These are phyloP conservation scores for Brachypalpus laphriformis DNA, from an alignment of 2,888 invertebrate species.

Conservation along the genomic window DNA sequence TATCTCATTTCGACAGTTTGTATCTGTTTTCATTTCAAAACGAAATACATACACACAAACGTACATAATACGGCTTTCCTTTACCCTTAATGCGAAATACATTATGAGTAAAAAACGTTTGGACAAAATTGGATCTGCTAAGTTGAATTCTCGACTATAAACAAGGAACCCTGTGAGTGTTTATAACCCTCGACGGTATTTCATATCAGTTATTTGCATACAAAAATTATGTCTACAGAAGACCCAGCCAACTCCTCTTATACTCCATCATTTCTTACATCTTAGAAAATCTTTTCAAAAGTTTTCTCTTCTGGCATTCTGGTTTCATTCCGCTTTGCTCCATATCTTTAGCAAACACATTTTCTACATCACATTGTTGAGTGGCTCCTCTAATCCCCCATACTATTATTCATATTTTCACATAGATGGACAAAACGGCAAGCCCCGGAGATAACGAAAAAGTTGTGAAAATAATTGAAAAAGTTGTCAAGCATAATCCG, in stretches of 20 bases:
- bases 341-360: conserved; percentile 7
- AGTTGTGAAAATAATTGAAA: conserved; percentile 47
- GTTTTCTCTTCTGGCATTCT: background rate
- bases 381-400: background rate
- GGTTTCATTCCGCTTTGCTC: background rate
- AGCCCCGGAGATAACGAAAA: conserved; percentile 6
- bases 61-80: too few relatives aligned
- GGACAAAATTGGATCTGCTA: too few relatives aligned
- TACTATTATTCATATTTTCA: background rate
- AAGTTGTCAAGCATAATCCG: conserved; percentile 33
- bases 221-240: background rate
- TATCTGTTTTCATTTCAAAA: too few relatives aligned
- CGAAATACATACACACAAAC: too few relatives aligned
- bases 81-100: too few relatives aligned
- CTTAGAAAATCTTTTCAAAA: background rate
- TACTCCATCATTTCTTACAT: background rate
- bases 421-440: background rate
- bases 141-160: too few relatives aligned
- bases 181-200: too few relatives aligned
- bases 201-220: background rate
- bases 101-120: too few relatives aligned
- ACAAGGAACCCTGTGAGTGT: too few relatives aligned
- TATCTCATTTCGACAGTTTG: too few relatives aligned
- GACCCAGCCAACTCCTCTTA: background rate
- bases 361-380: background rate